These are phyloP conservation scores for Neosilurus mollespiculum DNA, from an alignment of 2,797 vertebrate species.

Conservation along the genomic window DNA sequence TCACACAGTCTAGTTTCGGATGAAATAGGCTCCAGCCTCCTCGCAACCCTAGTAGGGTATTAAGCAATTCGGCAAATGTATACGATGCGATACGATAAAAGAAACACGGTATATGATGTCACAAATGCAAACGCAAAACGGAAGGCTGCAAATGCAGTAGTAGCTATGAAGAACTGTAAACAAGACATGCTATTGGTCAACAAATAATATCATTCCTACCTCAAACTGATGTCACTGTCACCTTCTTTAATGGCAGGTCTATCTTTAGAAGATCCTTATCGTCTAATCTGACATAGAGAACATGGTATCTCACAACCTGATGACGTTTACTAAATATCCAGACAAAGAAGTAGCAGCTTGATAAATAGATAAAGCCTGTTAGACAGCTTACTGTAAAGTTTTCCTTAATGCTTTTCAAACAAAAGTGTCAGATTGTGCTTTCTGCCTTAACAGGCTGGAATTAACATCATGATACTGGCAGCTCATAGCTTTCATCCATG, in stretches of 20 bases:
- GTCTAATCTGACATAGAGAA: neutral
- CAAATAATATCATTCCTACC: neutral
- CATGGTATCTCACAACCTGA: neutral
- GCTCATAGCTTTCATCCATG: conserved; percentile 5
- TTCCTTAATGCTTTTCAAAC: neutral
- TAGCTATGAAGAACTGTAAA: neutral
- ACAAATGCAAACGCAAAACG: neutral
- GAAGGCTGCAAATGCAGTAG: neutral
- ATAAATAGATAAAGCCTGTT: neutral
- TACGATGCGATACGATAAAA: too few species aligned
- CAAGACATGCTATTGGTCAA: neutral
- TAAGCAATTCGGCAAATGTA: too few species aligned
- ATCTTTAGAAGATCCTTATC: neutral
- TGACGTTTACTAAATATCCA: neutral
- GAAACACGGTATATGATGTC: neutral
- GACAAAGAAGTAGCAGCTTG: neutral
- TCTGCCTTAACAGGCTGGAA: neutral
- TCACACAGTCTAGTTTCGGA: too few species aligned
- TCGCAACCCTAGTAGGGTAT: too few species aligned
- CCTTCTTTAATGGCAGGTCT: neutral
- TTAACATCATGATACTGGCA: conserved; percentile 4
- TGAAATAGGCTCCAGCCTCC: too few species aligned
- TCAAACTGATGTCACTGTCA: neutral
- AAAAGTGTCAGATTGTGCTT: neutral
- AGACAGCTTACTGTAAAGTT: neutral